phyloP scores from a whole-genome alignment of 2,888 invertebrate species.

The Priocnemis perturbator region DNA sequence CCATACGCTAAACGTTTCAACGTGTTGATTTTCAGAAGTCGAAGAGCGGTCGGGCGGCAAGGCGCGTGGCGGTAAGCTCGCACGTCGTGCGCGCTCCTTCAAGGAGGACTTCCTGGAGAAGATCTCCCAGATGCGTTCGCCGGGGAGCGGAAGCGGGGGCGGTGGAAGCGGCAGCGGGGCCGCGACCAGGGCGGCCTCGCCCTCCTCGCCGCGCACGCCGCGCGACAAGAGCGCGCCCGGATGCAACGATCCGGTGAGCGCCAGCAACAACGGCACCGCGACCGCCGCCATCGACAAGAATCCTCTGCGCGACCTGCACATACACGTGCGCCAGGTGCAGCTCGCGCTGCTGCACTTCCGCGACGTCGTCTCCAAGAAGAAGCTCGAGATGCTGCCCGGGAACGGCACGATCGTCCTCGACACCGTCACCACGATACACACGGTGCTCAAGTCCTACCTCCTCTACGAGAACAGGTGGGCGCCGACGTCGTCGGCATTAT shows the following conservation, averaged over 20 bases:
- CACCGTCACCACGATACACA: slow-evolving; percentile 91
- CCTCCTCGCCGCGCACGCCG: slow-evolving; percentile 74
- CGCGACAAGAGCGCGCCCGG: slow-evolving; percentile 77
- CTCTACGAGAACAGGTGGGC: slow-evolving; percentile 77
- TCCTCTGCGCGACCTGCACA: slow-evolving; percentile 84
- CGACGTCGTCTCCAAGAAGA: slow-evolving; percentile 94
- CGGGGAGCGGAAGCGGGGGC: slow-evolving; percentile 75
- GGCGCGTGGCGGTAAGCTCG: slow-evolving; percentile 90
- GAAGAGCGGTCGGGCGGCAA: slow-evolving; percentile 82
- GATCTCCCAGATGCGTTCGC: slow-evolving; percentile 92
- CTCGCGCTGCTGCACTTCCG: slow-evolving; percentile 91
- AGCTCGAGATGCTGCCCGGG: slow-evolving; percentile 94
- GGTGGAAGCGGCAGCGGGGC: slow-evolving; percentile 74
- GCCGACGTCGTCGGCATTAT: background rate
- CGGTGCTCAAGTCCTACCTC: slow-evolving; percentile 77
- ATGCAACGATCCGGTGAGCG: background rate
- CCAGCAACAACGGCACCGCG: background rate
- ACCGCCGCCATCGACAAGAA: slow-evolving; percentile 76
- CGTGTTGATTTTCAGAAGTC: too few relatives aligned
- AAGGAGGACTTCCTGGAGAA: slow-evolving; percentile 95
- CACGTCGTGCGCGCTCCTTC: slow-evolving; percentile 91
- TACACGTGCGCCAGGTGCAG: slow-evolving; percentile 85
- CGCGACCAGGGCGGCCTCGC: slow-evolving; percentile 75
- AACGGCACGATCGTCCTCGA: slow-evolving; percentile 96
- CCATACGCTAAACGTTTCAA: too few relatives aligned